These are phyloP conservation scores for Bombus breviceps DNA, from an alignment of 1,140 invertebrate species.

Conservation along the genomic window DNA sequence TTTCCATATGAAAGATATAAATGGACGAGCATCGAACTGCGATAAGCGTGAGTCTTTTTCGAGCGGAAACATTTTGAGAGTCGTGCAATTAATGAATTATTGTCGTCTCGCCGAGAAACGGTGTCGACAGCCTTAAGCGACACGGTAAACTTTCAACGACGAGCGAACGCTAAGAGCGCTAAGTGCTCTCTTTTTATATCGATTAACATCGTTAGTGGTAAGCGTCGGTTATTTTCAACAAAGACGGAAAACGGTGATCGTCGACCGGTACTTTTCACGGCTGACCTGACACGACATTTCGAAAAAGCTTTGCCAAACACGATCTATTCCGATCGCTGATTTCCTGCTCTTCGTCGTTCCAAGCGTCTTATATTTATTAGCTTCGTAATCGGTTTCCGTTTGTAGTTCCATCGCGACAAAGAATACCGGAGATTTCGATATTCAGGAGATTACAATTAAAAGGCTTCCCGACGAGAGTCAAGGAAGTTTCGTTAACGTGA, in stretches of 20 bases:
- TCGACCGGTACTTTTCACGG: not conserved
- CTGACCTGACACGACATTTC: not conserved
- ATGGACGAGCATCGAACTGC: not conserved
- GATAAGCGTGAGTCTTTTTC: not conserved
- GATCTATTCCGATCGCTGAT: not conserved
- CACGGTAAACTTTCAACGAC: constrained; percentile 9
- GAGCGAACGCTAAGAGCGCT: not conserved
- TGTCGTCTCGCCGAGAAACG: not conserved
- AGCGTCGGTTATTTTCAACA: not conserved
- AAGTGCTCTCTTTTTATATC: constrained; percentile 29
- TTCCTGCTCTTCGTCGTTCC: not conserved
- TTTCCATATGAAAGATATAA: not conserved
- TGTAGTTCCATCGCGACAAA: not conserved
- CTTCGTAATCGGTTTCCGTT: not conserved
- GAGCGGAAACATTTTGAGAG: constrained; percentile 5
- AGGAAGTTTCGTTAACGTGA: not conserved
- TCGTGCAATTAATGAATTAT: constrained; percentile 23
- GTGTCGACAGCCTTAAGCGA: constrained; percentile 23
- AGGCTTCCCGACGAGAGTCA: not conserved
- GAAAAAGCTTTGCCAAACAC: not conserved
- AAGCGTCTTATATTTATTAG: not conserved
- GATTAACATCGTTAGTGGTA: constrained; percentile 28
- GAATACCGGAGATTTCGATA: not conserved
- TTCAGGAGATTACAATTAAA: not conserved
- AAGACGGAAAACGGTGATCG: not conserved